These are phyloP conservation scores for Drosophila quasianomalipes DNA, from an alignment of 2,888 invertebrate genomes.

Conservation along the genomic window DNA sequence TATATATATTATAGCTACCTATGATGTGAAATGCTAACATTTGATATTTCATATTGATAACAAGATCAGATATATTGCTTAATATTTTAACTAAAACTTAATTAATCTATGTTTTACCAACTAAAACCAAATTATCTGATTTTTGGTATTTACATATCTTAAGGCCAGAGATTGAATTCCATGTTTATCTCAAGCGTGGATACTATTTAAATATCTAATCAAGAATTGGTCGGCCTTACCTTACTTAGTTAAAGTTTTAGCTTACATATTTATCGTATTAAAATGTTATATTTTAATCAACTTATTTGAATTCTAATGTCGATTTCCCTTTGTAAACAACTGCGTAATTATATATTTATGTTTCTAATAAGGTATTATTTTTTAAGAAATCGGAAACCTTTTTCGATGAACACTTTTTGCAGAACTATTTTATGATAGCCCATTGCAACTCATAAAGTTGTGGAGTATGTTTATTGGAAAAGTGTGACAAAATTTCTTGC, in stretches of 20 bases:
- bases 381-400: not conserved
- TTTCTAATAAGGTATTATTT: fast-evolving
- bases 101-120: not conserved
- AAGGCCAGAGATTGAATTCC: not conserved
- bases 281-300: not conserved
- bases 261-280: not conserved
- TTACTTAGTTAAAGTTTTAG: not conserved
- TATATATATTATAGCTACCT: not conserved
- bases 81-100: not conserved
- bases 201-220: not conserved
- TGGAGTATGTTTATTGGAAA: not conserved
- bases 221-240: not conserved
- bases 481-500: not conserved
- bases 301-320: not conserved
- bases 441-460: not conserved
- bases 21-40: not conserved
- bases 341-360: not conserved
- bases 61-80: not conserved
- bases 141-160: not conserved
- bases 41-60: not conserved
- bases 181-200: not conserved
- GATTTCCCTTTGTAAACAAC: no score
- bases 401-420: not conserved
- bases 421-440: not conserved
- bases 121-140: not conserved